Conservation (phyloP, 2,888 invertebrate species). For the Drosophila subquinaria region DNA sequence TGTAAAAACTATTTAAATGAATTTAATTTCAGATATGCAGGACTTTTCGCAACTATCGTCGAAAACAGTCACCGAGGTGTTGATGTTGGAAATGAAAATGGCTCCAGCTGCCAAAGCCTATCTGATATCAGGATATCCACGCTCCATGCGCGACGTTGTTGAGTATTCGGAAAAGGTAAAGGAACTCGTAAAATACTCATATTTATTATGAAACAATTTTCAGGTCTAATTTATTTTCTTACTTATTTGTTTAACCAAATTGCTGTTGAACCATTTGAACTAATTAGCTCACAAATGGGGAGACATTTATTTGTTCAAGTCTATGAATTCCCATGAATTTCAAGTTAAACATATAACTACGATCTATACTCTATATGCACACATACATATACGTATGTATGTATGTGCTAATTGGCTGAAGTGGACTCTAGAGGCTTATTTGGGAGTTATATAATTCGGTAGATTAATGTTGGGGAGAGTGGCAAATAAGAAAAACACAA, state of each 20-base stretch:
- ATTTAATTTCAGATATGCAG: slow-evolving; percentile 89
- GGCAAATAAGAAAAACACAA: background rate
- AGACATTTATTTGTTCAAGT: slow-evolving; percentile 56
- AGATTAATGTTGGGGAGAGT: slow-evolving; percentile 8
- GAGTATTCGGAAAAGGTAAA: slow-evolving; percentile 95
- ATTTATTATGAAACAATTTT: slow-evolving; percentile 53
- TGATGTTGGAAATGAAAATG: slow-evolving; percentile 97
- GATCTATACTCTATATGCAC: slow-evolving; percentile 20
- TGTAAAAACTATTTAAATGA: background rate
- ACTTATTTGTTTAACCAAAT: slow-evolving; percentile 62
- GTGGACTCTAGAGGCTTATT: slow-evolving; percentile 47
- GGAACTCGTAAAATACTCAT: background rate
- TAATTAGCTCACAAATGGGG: slow-evolving; percentile 73
- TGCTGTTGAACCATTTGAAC: slow-evolving; percentile 64
- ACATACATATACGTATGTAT: slow-evolving; percentile 2
- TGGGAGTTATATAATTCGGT: slow-evolving; percentile 20
- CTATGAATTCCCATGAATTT: slow-evolving; percentile 63
- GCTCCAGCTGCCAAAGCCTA: slow-evolving; percentile 94
- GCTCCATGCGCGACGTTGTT: slow-evolving; percentile 96
- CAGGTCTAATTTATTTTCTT: slow-evolving; percentile 16
- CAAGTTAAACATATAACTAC: slow-evolving; percentile 28
- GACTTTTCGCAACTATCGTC: slow-evolving; percentile 94
- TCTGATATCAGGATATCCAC: slow-evolving; percentile 95
- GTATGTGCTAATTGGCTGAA: slow-evolving; percentile 45
- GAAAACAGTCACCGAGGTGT: slow-evolving; percentile 94